Percentiles rank a stretch among this genome's conserved stretches.
These are phyloP conservation scores for Pantherophis guttatus DNA, from an alignment of 2,113 vertebrate genomes.

Conservation along the genomic window DNA sequence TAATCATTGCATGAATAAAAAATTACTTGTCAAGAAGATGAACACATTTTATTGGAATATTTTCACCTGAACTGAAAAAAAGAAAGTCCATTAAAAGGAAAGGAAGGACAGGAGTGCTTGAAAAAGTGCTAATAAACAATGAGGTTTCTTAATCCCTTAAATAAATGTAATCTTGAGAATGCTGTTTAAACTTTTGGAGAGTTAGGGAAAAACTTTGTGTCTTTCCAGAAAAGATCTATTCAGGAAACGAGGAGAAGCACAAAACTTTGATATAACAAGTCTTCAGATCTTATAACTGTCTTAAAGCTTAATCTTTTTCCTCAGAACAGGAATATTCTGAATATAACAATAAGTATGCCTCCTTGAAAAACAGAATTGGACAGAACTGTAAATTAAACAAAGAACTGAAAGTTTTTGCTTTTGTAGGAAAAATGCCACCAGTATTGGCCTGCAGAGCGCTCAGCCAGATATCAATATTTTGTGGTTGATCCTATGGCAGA, in stretches of 20 bases:
- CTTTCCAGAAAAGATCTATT: neutral
- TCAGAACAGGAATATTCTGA: neutral
- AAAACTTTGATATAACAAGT: neutral
- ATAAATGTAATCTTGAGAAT: neutral
- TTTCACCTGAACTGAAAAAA: neutral
- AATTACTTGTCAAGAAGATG: neutral
- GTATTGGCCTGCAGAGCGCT: slow-evolving; percentile 98
- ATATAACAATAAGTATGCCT: neutral
- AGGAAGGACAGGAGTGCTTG: neutral
- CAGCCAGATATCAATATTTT: slow-evolving; percentile 98
- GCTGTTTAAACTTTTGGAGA: neutral
- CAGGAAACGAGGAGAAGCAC: neutral
- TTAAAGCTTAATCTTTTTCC: neutral
- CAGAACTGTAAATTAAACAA: neutral
- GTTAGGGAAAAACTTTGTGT: neutral
- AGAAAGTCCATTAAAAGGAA: neutral
- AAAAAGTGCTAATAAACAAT: neutral
- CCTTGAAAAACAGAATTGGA: neutral
- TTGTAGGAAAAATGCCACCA: slow-evolving; percentile 97
- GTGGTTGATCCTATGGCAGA: slow-evolving; percentile 99
- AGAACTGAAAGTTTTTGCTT: slow-evolving; percentile 33
- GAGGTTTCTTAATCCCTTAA: neutral
- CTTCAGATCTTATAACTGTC: neutral
- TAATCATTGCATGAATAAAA: neutral
- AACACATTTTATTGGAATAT: neutral